Percentiles rank a stretch among this genome's conserved stretches.
These are phyloP conservation scores for Rallus limicola DNA, from an alignment of 2,113 vertebrate genomes.

Conservation along the genomic window DNA sequence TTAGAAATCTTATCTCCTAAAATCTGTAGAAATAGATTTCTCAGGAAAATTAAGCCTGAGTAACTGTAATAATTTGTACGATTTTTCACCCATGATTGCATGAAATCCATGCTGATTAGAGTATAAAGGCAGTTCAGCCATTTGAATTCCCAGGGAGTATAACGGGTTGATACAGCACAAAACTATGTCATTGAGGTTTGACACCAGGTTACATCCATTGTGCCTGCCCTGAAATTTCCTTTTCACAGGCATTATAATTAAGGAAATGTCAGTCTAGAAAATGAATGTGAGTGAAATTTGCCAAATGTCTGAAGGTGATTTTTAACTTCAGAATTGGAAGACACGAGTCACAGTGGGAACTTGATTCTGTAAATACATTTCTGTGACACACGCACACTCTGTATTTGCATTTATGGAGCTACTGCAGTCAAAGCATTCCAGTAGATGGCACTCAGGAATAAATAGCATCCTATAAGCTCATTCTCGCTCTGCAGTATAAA, in stretches of 20 bases:
- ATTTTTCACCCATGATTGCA: neutral
- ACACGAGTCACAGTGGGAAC: neutral
- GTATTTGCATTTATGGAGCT: neutral
- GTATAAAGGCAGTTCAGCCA: neutral
- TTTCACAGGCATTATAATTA: neutral
- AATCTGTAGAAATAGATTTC: neutral
- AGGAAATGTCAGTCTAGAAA: neutral
- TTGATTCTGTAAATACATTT: neutral
- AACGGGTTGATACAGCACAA: neutral
- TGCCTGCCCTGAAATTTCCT: neutral
- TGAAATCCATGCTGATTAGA: neutral
- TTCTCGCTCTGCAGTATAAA: neutral
- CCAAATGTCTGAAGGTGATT: neutral
- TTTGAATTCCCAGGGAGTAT: neutral
- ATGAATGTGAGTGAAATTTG: neutral
- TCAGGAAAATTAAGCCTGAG: neutral
- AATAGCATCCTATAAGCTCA: neutral
- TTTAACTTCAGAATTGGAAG: neutral
- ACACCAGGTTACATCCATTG: neutral
- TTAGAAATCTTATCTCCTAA: neutral
- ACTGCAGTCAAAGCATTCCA: neutral
- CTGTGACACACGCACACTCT: neutral
- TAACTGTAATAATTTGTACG: neutral
- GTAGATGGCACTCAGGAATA: constrained; percentile 59
- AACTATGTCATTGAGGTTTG: neutral